Conservation (phyloP, 2,888 invertebrate genomes). For the Eupithecia tripunctaria region DNA sequence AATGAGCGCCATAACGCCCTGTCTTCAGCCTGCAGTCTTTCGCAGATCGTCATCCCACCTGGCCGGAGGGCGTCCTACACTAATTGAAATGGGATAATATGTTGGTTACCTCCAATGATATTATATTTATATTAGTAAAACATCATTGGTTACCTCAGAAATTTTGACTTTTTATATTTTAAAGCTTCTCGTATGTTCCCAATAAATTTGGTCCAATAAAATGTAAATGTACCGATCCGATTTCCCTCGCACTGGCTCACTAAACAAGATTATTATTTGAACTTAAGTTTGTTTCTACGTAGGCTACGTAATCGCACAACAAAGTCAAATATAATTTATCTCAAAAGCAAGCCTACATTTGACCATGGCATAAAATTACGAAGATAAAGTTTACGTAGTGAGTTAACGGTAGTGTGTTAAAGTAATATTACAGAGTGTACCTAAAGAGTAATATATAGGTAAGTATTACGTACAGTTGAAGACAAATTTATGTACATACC, state of each 20-base stretch:
- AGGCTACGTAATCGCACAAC: neutral
- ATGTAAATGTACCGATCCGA: neutral
- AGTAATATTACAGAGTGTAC: constrained; percentile 20
- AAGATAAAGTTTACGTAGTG: constrained; percentile 28
- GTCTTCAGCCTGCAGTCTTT: too few species aligned
- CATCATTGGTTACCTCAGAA: too few species aligned
- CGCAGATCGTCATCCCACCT: too few species aligned
- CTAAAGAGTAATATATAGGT: neutral
- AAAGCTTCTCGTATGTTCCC: too few species aligned
- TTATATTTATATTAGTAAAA: too few species aligned
- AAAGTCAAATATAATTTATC: constrained; percentile 11
- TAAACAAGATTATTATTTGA: neutral
- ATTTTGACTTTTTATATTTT: too few species aligned
- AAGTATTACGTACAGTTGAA: neutral
- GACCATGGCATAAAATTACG: constrained; percentile 35
- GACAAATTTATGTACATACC: neutral
- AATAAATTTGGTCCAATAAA: too few species aligned
- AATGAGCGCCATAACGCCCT: too few species aligned
- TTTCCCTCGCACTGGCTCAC: neutral
- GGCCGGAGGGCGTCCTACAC: too few species aligned
- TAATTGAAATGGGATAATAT: too few species aligned
- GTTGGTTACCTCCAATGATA: too few species aligned
- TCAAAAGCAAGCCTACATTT: constrained; percentile 27
- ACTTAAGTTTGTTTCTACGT: neutral
- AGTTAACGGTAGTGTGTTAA: constrained; percentile 35